Evolutionary conservation across 1,140 invertebrate genomes (phyloP), one percentile per base, ranked within the genome.

Genomic region (Trichonephila clavipes): DNA sequence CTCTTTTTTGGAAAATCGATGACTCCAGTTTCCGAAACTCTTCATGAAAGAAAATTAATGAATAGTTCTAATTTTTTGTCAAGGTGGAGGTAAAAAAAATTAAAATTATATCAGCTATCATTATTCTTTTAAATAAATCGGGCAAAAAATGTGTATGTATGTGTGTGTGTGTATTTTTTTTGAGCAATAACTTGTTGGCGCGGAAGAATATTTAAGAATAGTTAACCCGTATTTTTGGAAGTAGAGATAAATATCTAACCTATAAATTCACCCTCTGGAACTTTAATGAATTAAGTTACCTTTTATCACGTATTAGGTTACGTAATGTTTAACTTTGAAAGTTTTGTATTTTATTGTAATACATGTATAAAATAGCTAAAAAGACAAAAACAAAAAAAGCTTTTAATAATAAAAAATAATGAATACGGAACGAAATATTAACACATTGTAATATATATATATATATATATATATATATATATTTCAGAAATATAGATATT

Each of bases 1-100:
- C 77, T 66, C 91, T 40, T 34, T 58, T 28, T 44, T 44, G 51
- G 44, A 62, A 93, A 88, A 93, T 93, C 92, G 92, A 93, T 93
- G 64, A 72, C 92, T 88, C n/a, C 58, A 88, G 92, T 93, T 93
- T 93, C 92, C 51, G 86, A 88, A 93, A 86, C 92, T 88, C 72
- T 88, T 86, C 62, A 82, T 28, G 85, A 81, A 92, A 88, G 92
- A 85, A 93, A 93, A 93, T 93, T 93, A 93, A 93, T 93, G 92
- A 93, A 93, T 81, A 86, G 44, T 40, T 90, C 92, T 88, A 93
- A 93, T 88, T 93, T 93, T 93, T 93, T 93, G 69, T 87, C 62
- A 88, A 86, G 86, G 92, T 90, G 64, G 51, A 87, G 61, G 77
- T 24, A 82, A 82, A 85, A 88, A 90, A 92, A 81, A 64, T 92